Conservation (phyloP, 2,113 vertebrate species). For the Trichomycterus rosablanca region DNA sequence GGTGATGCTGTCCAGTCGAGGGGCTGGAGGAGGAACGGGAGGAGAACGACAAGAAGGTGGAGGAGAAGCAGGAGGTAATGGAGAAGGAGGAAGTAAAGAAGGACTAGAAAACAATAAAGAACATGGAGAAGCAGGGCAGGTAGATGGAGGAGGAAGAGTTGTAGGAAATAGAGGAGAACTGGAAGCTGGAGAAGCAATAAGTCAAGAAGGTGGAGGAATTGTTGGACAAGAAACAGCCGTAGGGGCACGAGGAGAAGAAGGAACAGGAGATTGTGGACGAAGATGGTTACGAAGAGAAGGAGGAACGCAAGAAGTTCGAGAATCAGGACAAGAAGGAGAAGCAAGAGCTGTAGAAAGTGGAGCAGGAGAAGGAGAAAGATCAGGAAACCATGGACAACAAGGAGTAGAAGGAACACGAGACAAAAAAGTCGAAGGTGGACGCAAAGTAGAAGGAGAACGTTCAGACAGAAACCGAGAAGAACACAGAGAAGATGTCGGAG, state of each 20-base stretch:
- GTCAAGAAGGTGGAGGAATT: no score
- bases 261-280: slow-evolving; percentile 63
- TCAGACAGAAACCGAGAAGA: not conserved
- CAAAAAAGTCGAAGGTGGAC: not conserved
- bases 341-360: slow-evolving; percentile 23
- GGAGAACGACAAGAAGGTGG: not conserved
- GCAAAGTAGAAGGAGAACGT: not conserved
- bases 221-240: no score
- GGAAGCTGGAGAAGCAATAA: slow-evolving; percentile 70
- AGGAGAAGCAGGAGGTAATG: not conserved
- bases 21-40: slow-evolving; percentile 74
- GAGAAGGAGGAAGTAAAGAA: slow-evolving; percentile 75
- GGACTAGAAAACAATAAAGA: slow-evolving; percentile 48
- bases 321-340: not conserved
- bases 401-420: not conserved
- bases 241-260: slow-evolving; percentile 43
- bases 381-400: not conserved
- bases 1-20: slow-evolving; percentile 91
- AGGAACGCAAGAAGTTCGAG: not conserved
- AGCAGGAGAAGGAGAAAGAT: slow-evolving; percentile 75
- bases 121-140: not conserved
- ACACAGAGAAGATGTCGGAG: not conserved
- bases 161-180: slow-evolving; percentile 70
- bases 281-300: slow-evolving; percentile 51
- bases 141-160: slow-evolving; percentile 51